Evolutionary conservation across 2,797 vertebrate species (phyloP).

Genomic region (Lophius americanus): DNA sequence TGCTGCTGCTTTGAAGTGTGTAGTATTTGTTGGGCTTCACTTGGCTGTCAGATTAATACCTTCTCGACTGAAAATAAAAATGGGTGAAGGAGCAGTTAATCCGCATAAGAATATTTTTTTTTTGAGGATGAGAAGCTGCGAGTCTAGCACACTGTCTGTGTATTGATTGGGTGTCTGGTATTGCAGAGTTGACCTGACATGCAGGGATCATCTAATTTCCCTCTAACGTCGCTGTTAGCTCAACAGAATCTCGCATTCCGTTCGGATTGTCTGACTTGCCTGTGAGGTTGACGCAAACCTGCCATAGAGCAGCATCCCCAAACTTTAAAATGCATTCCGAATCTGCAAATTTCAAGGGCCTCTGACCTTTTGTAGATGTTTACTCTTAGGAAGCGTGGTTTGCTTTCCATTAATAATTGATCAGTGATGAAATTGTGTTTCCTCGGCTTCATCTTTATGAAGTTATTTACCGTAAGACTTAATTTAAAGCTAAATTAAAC

Average conservation of each 20-base stretch:
- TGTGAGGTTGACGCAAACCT: slow-evolving; percentile 22
- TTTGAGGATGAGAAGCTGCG: slow-evolving; percentile 64
- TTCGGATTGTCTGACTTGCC: not conserved
- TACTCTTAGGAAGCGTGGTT: slow-evolving; percentile 10
- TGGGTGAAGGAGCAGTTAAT: slow-evolving; percentile 79
- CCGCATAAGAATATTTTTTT: slow-evolving; percentile 72
- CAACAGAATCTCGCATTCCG: slow-evolving; percentile 30
- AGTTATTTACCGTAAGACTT: not conserved
- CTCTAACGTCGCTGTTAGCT: slow-evolving; percentile 34
- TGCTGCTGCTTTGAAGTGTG: slow-evolving; percentile 77
- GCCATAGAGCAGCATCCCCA: not conserved
- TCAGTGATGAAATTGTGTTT: slow-evolving; percentile 24
- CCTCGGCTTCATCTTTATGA: slow-evolving; percentile 1
- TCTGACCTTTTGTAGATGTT: slow-evolving; percentile 26
- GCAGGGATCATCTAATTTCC: slow-evolving; percentile 56
- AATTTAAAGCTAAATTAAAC: not conserved
- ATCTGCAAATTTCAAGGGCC: not conserved
- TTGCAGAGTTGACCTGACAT: slow-evolving; percentile 55
- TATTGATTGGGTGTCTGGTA: slow-evolving; percentile 76
- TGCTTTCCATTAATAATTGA: slow-evolving; percentile 30
- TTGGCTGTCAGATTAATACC: slow-evolving; percentile 83
- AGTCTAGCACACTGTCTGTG: slow-evolving; percentile 67
- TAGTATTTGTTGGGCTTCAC: slow-evolving; percentile 79
- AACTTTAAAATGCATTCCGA: not conserved
- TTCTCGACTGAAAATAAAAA: slow-evolving; percentile 81